These are phyloP conservation scores for Emys orbicularis DNA, from an alignment of 2,797 vertebrate species.

Conservation along the genomic window DNA sequence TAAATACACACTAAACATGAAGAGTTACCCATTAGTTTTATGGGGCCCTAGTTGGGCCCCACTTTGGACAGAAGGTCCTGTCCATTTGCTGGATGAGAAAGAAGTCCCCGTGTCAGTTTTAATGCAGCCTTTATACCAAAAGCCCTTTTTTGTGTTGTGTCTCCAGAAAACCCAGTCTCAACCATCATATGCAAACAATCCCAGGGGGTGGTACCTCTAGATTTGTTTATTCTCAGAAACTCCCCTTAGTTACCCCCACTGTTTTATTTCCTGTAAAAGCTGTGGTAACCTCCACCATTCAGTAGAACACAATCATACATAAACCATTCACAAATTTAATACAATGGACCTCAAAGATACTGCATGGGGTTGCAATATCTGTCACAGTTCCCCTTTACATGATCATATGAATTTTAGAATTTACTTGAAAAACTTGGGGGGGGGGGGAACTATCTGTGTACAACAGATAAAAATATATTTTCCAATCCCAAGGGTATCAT, in stretches of 20 bases:
- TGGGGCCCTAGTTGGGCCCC: not conserved
- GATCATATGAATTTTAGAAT: not conserved
- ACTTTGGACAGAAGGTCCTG: not conserved
- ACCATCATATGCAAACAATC: not conserved
- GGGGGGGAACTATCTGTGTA: rapidly evolving
- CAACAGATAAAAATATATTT: not conserved
- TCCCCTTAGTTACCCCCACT: not conserved
- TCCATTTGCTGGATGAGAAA: not conserved
- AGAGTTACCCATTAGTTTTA: not conserved
- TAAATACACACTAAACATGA: not conserved
- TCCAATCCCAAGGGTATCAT: not conserved
- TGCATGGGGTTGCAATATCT: not conserved
- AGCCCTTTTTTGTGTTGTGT: no score
- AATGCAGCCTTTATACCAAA: not conserved
- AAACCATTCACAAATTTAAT: not conserved
- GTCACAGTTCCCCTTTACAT: not conserved
- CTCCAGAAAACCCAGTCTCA: not conserved
- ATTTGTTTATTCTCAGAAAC: not conserved
- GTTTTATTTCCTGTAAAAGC: not conserved
- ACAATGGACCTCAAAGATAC: not conserved
- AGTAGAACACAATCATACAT: not conserved
- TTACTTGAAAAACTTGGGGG: not conserved
- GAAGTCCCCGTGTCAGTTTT: not conserved
- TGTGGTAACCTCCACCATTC: not conserved
- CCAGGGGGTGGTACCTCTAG: not conserved